phyloP scores from a whole-genome alignment of 2,888 invertebrate genomes.

The Galerucella calmariensis region DNA sequence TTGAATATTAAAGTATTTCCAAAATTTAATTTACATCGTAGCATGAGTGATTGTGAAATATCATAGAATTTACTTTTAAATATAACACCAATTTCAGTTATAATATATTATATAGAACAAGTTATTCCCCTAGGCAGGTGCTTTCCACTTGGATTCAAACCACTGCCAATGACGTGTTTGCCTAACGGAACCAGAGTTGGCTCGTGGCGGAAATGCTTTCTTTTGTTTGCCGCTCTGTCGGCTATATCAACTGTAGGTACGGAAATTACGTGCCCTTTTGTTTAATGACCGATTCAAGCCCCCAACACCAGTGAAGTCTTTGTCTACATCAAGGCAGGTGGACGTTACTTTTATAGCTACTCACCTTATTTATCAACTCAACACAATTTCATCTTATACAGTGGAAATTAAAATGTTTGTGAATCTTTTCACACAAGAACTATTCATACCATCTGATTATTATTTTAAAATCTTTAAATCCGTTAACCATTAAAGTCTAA shows the following conservation, averaged over 20 bases:
- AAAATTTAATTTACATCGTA: too few species aligned
- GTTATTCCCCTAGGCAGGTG: constrained; percentile 11
- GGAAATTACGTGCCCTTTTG: constrained; percentile 18
- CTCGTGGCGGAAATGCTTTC: constrained; percentile 43
- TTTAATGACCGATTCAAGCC: neutral
- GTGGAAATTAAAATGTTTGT: neutral
- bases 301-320: neutral
- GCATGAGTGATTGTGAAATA: neutral
- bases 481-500: too few species aligned
- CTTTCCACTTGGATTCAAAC: constrained; percentile 22
- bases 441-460: too few species aligned
- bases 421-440: neutral
- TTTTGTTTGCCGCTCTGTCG: constrained; percentile 40
- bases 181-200: constrained; percentile 30
- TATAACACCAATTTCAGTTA: neutral
- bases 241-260: constrained; percentile 22
- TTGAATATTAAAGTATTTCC: too few species aligned
- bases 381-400: neutral
- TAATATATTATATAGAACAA: neutral
- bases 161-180: constrained; percentile 29
- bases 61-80: neutral
- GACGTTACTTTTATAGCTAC: constrained; percentile 1
- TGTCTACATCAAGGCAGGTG: constrained; percentile 9
- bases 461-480: too few species aligned
- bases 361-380: constrained; percentile 1